These are phyloP conservation scores for Abramis brama DNA, from an alignment of 2,113 vertebrate genomes.

Conservation along the genomic window DNA sequence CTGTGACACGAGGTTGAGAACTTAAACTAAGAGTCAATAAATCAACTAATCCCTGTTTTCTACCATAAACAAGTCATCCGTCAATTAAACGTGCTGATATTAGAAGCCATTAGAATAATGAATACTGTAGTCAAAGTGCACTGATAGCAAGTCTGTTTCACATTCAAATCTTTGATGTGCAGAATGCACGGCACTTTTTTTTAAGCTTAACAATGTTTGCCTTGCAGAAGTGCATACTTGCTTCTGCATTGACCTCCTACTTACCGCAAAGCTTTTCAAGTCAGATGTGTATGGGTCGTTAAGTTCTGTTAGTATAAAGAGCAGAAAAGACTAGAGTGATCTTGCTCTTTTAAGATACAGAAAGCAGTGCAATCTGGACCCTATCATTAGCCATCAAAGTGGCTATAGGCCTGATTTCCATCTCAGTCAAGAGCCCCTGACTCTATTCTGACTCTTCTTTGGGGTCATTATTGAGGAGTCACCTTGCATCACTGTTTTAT, in stretches of 20 bases:
- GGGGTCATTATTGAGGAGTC: conserved; percentile 39
- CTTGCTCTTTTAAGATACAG: conserved; percentile 31
- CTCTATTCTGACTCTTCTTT: conserved; percentile 24
- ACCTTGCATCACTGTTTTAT: conserved; percentile 30
- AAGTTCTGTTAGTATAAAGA: conserved; percentile 36
- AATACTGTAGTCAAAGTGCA: conserved; percentile 7
- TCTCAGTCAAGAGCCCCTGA: conserved; percentile 48
- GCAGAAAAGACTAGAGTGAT: conserved; percentile 20
- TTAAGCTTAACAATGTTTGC: conserved; percentile 4
- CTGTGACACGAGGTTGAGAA: not conserved
- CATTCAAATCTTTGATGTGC: conserved; percentile 44
- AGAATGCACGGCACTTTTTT: conserved; percentile 15
- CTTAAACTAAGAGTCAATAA: conserved; percentile 16
- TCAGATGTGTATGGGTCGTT: conserved; percentile 48
- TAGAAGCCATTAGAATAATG: conserved; percentile 12
- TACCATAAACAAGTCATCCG: not conserved
- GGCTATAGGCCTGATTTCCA: conserved; percentile 47
- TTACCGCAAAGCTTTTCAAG: conserved; percentile 7
- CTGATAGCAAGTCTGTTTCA: conserved; percentile 44
- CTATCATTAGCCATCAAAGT: conserved; percentile 48
- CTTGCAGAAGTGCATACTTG: conserved; percentile 18
- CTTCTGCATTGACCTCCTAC: conserved; percentile 21
- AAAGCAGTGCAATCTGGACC: conserved; percentile 10
- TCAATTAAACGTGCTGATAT: conserved; percentile 30
- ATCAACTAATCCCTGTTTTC: not conserved